phyloP scores from a whole-genome alignment of 2,113 vertebrate species.

The Callocephalon fimbriatum region DNA sequence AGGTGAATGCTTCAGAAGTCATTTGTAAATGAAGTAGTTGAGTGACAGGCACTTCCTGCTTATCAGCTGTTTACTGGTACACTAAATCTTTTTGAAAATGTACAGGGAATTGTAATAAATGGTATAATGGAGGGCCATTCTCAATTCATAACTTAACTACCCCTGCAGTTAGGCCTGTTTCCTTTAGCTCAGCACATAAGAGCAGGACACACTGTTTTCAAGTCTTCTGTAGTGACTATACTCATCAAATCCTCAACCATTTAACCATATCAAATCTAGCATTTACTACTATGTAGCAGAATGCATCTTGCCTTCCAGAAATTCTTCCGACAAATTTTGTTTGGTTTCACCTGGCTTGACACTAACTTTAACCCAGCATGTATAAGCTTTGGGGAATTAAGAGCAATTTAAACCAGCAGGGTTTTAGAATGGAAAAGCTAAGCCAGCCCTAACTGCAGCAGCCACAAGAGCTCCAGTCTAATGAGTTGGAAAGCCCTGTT shows the following conservation, averaged over 20 bases:
- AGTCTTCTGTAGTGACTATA: not conserved
- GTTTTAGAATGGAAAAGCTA: constrained; percentile 7
- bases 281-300: not conserved
- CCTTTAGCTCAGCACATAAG: not conserved
- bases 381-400: constrained; percentile 17
- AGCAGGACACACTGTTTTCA: not conserved
- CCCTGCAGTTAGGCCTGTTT: not conserved
- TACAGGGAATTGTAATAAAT: not conserved
- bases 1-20: not conserved
- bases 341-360: constrained; percentile 7
- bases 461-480: not conserved
- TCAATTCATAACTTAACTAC: not conserved
- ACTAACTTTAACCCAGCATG: constrained; percentile 22
- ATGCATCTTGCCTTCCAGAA: not conserved
- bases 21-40: not conserved
- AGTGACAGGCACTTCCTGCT: not conserved
- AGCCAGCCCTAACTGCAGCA: not conserved
- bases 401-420: constrained; percentile 26
- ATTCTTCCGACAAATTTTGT: not conserved
- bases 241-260: not conserved
- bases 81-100: not conserved
- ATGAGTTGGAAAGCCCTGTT: not conserved
- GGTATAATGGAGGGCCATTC: not conserved
- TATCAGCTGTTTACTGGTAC: not conserved
- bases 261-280: not conserved